Base-by-base conservation (phyloP, 2,888 invertebrate species). In the Drosophila mimetica region DNA sequence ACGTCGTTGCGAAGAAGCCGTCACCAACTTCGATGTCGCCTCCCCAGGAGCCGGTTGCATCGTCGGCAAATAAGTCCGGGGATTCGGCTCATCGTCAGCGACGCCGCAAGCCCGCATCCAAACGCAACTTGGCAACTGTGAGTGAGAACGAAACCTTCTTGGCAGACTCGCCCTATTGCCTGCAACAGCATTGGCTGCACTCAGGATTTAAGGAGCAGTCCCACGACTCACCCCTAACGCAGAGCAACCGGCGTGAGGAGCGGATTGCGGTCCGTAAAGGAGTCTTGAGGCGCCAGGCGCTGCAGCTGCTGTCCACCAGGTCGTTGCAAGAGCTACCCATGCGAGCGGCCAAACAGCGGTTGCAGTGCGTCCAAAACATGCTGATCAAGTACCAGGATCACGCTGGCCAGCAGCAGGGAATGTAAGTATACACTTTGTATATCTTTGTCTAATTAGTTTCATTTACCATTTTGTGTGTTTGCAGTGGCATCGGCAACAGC, bases 181-280 rank as follows among this genome's bases (percentile, higher is more conserved):
- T 90, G 44, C 92, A 91, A 67, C 77, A 79, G 2, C 81, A 89
- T 53, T 92, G 92, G 92, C 36, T 91, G 42, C 72, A 80, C 4
- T 67, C 81, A 2, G 74, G 78, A n/a, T 39, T 28, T 46, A 59
- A 61, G n/a, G 67, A 77, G 9, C 20, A 61, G 16, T 22, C 37
- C 0, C 18, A 71, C 18, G 66, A 75, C 14, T 7, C 47, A 34
- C 59, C 71, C 0, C 11, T 50, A 0, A 48, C 78, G 41, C 60
- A 72, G 1, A 76, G 78, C 54, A 77, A 83, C 32, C 79, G 80
- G 1, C 89, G 92, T 4, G 92, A 92, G 69, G 90, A 92, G 70
- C 89, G 91, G 37, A 91, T 92, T 72, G 89, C 90, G 8, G 72
- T 89, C 30, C 88, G 90, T 30, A 91, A 90, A 50, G 86, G 85